phyloP scores from a whole-genome alignment of 2,113 vertebrate genomes.

The Riparia riparia region DNA sequence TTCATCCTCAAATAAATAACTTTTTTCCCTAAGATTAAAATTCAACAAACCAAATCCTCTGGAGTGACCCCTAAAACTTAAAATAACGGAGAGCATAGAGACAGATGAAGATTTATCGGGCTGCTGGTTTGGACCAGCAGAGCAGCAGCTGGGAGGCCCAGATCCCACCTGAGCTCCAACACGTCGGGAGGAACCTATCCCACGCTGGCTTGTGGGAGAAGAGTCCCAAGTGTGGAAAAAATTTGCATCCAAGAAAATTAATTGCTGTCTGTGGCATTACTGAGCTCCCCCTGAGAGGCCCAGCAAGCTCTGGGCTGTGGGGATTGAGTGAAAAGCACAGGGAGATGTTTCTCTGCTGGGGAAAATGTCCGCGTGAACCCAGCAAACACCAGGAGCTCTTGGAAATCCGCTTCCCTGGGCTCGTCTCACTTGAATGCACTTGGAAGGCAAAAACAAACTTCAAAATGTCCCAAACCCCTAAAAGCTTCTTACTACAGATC shows the following conservation, averaged over 20 bases:
- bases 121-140: neutral
- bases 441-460: conserved; percentile 50
- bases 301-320: neutral
- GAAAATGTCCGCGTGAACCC: neutral
- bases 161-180: neutral
- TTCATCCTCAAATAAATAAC: neutral
- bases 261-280: neutral
- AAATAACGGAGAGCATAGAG: accelerated
- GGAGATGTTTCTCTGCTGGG: neutral
- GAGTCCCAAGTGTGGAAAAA: neutral
- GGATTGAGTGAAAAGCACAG: neutral
- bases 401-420: neutral
- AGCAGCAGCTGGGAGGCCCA: neutral
- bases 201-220: accelerated
- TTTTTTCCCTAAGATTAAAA: neutral
- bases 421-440: neutral
- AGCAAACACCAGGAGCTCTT: neutral
- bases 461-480: conserved; percentile 38
- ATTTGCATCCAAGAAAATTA: neutral
- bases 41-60: neutral
- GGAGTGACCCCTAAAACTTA: neutral
- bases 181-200: accelerated
- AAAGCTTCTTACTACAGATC: conserved; percentile 45
- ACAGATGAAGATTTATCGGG: neutral
- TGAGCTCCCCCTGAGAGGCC: neutral